Base-by-base conservation (phyloP, 2,797 vertebrate species). In the Macropus fuliginosus region DNA sequence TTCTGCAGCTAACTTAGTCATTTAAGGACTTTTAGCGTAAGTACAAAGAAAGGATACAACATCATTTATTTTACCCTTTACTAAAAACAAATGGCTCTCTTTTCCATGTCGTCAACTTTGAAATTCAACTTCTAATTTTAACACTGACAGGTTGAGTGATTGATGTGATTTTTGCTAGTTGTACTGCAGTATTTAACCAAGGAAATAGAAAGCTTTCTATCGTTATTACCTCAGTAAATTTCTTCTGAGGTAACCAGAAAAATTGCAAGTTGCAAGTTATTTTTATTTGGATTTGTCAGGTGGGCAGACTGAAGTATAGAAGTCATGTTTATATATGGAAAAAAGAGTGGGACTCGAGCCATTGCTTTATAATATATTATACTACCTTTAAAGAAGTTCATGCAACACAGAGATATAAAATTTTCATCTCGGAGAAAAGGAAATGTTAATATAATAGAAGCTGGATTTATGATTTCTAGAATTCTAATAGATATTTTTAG, bases 21-120 rank as follows among this genome's bases (percentile, higher is more conserved):
- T 52, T 89, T 29, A 94, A 31, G 94, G 90, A 59, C 55, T 92
- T 96, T 96, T 92, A 57, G 62, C 91, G 21, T 55, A 40, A 12
- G 1, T 62, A 13, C 92, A 96, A 95, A 81, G 24, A 90, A 16
- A 52, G 34, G 92, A 92, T 94, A 93, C 56, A 29, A 91, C 13
- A 8, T 56, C 91, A 91, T 9, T 50, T 40, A 87, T 87, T 94
- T 95, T 95, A 46, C 27, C 81, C 56, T 90, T 96, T 31, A 91
- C 91, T 96, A 92, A 95, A n/a, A 95, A 92, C 87, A 93, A 95
- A 59, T 54, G 40, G 34, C 3, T 74, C 34, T 29, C 91, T 92
- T 93, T 92, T 94, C 3, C 94, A 93, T 2, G 46, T 59, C 56
- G 92, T 27, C 92, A 90, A 95, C 95, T 92, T 94, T 96, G 93